Conservation (phyloP, 2,797 vertebrate species). For the Falco columbarius region DNA sequence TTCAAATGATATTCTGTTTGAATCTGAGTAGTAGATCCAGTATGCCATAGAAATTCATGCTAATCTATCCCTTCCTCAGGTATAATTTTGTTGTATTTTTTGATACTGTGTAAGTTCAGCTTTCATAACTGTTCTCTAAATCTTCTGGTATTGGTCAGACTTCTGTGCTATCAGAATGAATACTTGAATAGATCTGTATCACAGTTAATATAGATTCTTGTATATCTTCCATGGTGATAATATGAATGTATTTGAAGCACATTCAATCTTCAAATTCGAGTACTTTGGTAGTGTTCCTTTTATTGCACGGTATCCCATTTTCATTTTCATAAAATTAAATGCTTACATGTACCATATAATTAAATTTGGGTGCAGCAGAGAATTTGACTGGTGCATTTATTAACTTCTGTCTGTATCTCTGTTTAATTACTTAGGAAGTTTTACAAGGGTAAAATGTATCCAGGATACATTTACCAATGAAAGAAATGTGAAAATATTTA, state of each 20-base stretch:
- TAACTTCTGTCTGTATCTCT: conserved; percentile 63
- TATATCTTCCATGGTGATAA: conserved; percentile 32
- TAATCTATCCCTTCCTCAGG: neutral
- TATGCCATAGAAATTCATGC: neutral
- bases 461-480: neutral
- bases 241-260: conserved; percentile 66
- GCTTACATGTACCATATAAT: conserved; percentile 72
- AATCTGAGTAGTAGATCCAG: neutral
- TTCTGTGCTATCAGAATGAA: conserved; percentile 11
- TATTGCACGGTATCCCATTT: conserved; percentile 71
- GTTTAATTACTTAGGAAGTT: conserved; percentile 61
- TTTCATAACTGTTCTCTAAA: conserved; percentile 22
- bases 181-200: neutral
- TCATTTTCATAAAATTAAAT: conserved; percentile 77
- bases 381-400: conserved; percentile 57
- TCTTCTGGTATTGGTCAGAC: neutral
- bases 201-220: neutral
- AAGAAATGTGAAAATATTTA: neutral
- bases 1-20: neutral
- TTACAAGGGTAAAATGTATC: conserved; percentile 5
- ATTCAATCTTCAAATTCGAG: conserved; percentile 68
- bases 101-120: neutral
- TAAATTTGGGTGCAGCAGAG: conserved; percentile 71
- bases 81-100: neutral
- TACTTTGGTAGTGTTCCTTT: conserved; percentile 63